Base-by-base conservation (phyloP, 2,797 vertebrate species). In the Eospalax fontanierii region DNA sequence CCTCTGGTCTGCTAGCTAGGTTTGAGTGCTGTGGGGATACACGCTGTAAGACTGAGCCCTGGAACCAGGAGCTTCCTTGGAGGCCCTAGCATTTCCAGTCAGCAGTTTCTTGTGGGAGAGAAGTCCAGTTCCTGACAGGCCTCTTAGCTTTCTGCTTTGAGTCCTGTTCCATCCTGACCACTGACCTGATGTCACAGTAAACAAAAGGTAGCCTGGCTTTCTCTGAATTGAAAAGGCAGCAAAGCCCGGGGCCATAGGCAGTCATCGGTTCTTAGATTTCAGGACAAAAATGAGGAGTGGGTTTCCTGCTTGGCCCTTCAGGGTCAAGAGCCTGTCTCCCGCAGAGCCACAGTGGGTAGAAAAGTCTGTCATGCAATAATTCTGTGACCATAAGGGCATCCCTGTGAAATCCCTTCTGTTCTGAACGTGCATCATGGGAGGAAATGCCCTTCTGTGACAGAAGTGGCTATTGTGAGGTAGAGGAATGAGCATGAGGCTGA, bases 401-500 rank as follows among this genome's bases (percentile, higher is more conserved):
- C 63, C 74, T 24, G 61, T 71, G 68, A 92, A 76, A 43, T 66
- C 35, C 33, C 35, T 18, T 21, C 78, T 92, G 18, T 94, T 79
- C 79, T 38, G 24, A 74, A 54, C 73, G 33, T 61, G 54, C 7
- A 0, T 11, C 59, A 4, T 10, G 2, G 46, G 33, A 43, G 35
- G 57, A 74, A 59, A 43, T 0, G 30, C 38, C 33, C 24, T 14
- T 73, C 24, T 1, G 0, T 10, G 38, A 79, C 89, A 90, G 68
- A 92, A 78, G 86, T 26, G 38, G 43, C 68, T 61, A 65, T 80
- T 87, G 73, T 93, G 76, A 54, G 93, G 35, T 5, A 4, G 22
- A 68, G 81, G 65, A 24, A 66, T 46, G n/a, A 43, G 68, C n/a
- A 3, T 0, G 12, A 18, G 28, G 8, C 10, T 0, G 0, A 14